Evolutionary conservation across 2,888 invertebrate species (phyloP).

Genomic region (Nomada lathburiana): DNA sequence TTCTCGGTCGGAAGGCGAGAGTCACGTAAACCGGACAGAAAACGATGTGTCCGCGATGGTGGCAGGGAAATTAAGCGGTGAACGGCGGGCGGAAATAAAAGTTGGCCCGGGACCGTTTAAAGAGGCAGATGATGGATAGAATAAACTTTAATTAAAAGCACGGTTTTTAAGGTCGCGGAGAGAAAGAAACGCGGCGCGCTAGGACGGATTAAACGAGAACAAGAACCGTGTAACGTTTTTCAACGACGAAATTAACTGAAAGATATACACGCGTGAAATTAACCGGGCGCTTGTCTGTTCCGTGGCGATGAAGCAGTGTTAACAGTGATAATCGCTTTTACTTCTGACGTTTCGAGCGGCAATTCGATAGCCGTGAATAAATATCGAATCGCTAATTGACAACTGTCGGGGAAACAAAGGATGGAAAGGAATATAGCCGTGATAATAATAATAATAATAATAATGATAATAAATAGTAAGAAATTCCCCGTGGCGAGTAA

Average conservation of each 20-base stretch:
- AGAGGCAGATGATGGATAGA: constrained; percentile 62
- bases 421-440: no score
- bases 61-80: constrained; percentile 44
- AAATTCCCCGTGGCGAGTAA: constrained; percentile 4
- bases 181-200: constrained; percentile 22
- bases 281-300: constrained; percentile 11
- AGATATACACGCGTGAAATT: constrained; percentile 12
- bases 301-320: neutral
- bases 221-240: constrained; percentile 54
- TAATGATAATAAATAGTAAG: neutral
- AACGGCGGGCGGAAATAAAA: constrained; percentile 60
- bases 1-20: neutral
- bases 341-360: neutral
- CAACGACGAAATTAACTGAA: constrained; percentile 30
- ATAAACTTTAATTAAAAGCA: constrained; percentile 68
- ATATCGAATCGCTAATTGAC: neutral
- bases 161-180: constrained; percentile 45
- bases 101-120: constrained; percentile 54
- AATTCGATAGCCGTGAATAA: neutral
- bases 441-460: neutral
- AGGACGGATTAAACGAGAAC: constrained; percentile 53
- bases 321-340: constrained; percentile 30
- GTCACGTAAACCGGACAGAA: constrained; percentile 12
- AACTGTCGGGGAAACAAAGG: no score
- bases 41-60: neutral